These are phyloP conservation scores for Xerus rutilus DNA, from an alignment of 2,797 vertebrate genomes.

Conservation along the genomic window DNA sequence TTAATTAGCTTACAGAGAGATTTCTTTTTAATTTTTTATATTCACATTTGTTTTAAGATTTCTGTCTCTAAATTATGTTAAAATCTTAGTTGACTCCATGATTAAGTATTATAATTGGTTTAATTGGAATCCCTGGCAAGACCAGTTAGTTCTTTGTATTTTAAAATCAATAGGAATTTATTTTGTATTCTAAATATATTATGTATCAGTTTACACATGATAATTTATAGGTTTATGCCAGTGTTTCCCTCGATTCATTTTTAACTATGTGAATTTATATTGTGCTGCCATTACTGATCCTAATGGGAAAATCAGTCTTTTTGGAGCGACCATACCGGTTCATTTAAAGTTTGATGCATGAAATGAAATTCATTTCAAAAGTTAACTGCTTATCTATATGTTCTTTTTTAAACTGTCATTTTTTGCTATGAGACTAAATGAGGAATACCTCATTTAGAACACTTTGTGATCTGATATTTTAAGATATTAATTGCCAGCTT, in stretches of 20 bases:
- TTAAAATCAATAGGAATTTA: conserved; percentile 51
- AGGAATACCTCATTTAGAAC: conserved; percentile 41
- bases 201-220: not conserved
- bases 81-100: conserved; percentile 30
- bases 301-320: conserved; percentile 50
- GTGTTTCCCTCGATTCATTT: conserved; percentile 37
- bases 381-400: conserved; percentile 27
- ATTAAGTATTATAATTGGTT: conserved; percentile 16
- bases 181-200: conserved; percentile 47
- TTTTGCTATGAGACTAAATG: conserved; percentile 55
- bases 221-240: conserved; percentile 49
- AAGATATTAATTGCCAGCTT: conserved; percentile 60
- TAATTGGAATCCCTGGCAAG: conserved; percentile 40
- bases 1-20: conserved; percentile 61
- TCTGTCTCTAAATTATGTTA: conserved; percentile 60
- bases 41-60: conserved; percentile 67
- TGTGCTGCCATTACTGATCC: not conserved
- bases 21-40: conserved; percentile 75
- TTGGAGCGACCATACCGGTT: conserved; percentile 13
- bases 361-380: conserved; percentile 56
- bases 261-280: conserved; percentile 51
- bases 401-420: conserved; percentile 66
- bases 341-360: conserved; percentile 65
- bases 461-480: conserved; percentile 70
- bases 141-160: conserved; percentile 51